Conservation (phyloP, 2,797 vertebrate species). For the Protonibea diacanthus region DNA sequence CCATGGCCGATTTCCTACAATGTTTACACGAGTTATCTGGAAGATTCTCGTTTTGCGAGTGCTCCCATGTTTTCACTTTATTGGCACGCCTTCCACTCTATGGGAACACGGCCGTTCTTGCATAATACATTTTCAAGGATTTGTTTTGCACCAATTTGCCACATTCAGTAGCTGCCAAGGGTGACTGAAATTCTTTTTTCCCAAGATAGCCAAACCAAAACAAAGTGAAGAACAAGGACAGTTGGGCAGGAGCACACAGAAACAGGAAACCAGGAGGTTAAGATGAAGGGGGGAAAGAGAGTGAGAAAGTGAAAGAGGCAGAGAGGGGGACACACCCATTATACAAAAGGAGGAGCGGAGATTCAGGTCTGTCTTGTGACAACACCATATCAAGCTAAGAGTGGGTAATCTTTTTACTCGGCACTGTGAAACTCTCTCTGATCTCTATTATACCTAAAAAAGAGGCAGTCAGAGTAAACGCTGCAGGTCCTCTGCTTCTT, state of each 20-base stretch:
- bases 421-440: slow-evolving; percentile 16
- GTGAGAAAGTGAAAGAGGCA: not conserved
- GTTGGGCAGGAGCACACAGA: slow-evolving; percentile 13
- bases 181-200: not conserved
- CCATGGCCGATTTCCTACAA: not conserved
- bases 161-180: not conserved
- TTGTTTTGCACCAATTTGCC: not conserved
- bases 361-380: slow-evolving; percentile 29
- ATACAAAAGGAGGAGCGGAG: slow-evolving; percentile 44
- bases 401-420: slow-evolving; percentile 47
- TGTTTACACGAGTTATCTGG: not conserved
- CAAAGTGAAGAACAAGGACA: slow-evolving; percentile 9
- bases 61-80: slow-evolving; percentile 22
- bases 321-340: slow-evolving; percentile 29
- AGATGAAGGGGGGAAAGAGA: not conserved
- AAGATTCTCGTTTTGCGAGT: slow-evolving; percentile 11
- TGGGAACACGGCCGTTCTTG: not conserved
- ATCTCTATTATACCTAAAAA: not conserved
- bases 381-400: slow-evolving; percentile 26
- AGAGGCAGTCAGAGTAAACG: not conserved
- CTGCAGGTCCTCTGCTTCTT: not conserved
- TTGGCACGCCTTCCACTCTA: slow-evolving; percentile 15
- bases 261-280: not conserved
- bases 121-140: not conserved
- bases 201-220: slow-evolving; percentile 1